Conservation (phyloP, 2,113 vertebrate species). For the Sclerurus mexicanus region DNA sequence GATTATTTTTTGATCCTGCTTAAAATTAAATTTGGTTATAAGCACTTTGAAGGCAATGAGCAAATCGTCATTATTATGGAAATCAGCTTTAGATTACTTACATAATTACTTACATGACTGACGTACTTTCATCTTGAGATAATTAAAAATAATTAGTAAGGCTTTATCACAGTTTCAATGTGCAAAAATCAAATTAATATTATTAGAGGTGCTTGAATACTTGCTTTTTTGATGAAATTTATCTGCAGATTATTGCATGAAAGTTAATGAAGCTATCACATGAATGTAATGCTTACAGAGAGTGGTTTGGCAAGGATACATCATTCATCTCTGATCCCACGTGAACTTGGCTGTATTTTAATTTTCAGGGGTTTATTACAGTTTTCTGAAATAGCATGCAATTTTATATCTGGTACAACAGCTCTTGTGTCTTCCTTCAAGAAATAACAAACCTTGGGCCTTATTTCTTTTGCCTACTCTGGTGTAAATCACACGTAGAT, state of each 20-base stretch:
- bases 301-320: background rate
- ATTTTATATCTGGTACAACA: background rate
- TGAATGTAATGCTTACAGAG: background rate
- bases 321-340: background rate
- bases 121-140: constrained; percentile 27
- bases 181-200: constrained; percentile 24
- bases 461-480: background rate
- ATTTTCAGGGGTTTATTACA: background rate
- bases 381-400: background rate
- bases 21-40: constrained; percentile 55
- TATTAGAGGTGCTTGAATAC: background rate
- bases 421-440: background rate
- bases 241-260: background rate
- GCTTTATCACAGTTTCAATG: constrained; percentile 31
- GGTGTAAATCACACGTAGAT: background rate
- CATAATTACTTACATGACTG: constrained; percentile 12
- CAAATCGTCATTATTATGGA: constrained; percentile 52
- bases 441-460: background rate
- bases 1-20: constrained; percentile 51
- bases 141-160: constrained; percentile 55
- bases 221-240: background rate
- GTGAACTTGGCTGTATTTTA: background rate
- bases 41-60: constrained; percentile 15
- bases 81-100: constrained; percentile 62
- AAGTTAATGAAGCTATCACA: constrained; percentile 4